Conservation (phyloP, 2,113 vertebrate genomes). For the Actinemys pallida region DNA sequence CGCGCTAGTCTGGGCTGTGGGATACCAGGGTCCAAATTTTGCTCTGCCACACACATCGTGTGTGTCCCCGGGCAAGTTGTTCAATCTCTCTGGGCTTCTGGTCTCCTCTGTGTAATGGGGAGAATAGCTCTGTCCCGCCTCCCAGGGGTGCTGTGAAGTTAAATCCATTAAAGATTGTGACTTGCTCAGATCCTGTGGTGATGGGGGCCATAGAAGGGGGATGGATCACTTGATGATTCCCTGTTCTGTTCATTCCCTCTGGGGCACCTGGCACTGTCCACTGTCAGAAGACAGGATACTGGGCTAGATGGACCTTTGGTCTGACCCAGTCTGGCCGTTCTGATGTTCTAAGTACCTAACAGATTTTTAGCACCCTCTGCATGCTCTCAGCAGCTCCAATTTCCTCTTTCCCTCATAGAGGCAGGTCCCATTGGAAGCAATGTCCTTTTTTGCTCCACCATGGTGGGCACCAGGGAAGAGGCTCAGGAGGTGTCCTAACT, state of each 20-base stretch:
- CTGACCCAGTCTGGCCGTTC: no score
- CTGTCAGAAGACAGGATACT: no score
- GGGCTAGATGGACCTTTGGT: no score
- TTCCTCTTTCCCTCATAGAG: not conserved
- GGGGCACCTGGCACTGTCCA: no score
- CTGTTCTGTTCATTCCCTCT: no score
- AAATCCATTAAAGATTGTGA: not conserved
- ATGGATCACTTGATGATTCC: no score
- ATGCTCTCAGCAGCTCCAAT: not conserved
- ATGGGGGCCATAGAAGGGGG: not conserved
- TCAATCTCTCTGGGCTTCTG: not conserved
- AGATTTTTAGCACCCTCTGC: no score
- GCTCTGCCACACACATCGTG: accelerated
- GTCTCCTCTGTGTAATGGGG: not conserved
- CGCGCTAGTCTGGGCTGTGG: not conserved
- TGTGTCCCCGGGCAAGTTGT: not conserved
- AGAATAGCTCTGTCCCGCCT: not conserved
- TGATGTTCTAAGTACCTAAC: not conserved
- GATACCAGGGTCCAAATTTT: not conserved
- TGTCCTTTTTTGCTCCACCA: not conserved
- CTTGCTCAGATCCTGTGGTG: not conserved
- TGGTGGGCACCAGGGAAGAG: not conserved
- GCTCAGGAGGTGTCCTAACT: not conserved
- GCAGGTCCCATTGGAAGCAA: not conserved
- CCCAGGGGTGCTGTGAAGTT: not conserved